These are phyloP conservation scores for Peromyscus californicus DNA, from an alignment of 2,113 vertebrate genomes.

Conservation along the genomic window DNA sequence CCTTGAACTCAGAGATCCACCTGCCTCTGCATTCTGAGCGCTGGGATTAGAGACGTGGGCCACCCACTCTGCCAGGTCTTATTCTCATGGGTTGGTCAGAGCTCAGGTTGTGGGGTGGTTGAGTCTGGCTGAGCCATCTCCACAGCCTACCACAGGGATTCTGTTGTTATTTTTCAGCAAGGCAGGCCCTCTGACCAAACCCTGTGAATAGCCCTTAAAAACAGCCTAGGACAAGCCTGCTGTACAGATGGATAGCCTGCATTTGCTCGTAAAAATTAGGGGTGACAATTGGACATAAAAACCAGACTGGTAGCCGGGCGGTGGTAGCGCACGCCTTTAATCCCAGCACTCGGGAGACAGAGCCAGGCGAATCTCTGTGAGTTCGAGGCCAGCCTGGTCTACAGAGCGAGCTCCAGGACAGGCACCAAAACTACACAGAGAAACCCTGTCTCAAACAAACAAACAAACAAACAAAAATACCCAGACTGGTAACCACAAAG, in stretches of 20 bases:
- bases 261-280: background rate
- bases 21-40: background rate
- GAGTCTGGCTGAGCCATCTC: background rate
- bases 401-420: too few relatives aligned
- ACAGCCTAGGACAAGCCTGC: background rate
- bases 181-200: background rate
- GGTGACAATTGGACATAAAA: background rate
- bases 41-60: background rate
- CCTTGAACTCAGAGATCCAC: background rate
- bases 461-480: too few relatives aligned
- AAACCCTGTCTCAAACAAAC: too few relatives aligned
- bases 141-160: background rate
- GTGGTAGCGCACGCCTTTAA: too few relatives aligned
- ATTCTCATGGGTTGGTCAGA: background rate
- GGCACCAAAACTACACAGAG: too few relatives aligned
- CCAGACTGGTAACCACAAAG: background rate
- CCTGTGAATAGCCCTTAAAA: background rate
- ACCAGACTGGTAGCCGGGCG: background rate
- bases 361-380: too few relatives aligned
- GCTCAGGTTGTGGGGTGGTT: background rate
- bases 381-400: too few relatives aligned
- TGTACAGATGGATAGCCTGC: background rate
- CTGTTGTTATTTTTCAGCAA: background rate
- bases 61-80: background rate
- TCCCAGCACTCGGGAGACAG: too few relatives aligned